A percentile compares a stretch with the other conserved stretches of the same genome.
Evolutionary conservation across 2,113 vertebrate species (phyloP).

Genomic region (Edolisoma coerulescens): DNA sequence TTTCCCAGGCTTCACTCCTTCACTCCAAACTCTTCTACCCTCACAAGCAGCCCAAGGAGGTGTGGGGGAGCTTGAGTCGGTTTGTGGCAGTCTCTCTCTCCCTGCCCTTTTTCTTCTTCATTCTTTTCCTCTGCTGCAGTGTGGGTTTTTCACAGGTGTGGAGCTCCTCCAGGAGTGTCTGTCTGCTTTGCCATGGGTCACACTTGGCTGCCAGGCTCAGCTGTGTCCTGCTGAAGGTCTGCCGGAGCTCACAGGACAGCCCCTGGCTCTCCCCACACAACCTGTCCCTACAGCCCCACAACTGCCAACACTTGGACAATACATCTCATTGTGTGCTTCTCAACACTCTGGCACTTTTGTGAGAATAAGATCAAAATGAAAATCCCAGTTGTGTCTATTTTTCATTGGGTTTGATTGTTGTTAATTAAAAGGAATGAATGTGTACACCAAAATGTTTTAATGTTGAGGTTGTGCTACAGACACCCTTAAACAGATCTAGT

Average conservation of each 20-base stretch:
- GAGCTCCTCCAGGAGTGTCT: neutral
- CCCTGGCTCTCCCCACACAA: neutral
- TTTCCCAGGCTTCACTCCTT: neutral
- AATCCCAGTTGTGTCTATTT: neutral
- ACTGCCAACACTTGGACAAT: neutral
- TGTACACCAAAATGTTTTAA: neutral
- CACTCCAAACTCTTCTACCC: neutral
- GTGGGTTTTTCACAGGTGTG: neutral
- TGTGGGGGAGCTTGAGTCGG: neutral
- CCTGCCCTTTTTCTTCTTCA: neutral
- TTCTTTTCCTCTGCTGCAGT: neutral
- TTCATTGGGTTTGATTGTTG: neutral
- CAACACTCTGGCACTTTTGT: neutral
- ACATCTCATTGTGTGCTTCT: neutral
- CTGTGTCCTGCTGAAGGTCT: neutral
- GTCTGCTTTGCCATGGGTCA: neutral
- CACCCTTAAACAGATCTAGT: neutral
- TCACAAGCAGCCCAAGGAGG: rapidly evolving
- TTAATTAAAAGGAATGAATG: neutral
- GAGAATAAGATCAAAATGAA: neutral
- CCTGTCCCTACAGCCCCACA: neutral
- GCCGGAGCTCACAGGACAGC: rapidly evolving
- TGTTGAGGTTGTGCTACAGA: neutral
- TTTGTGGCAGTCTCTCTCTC: neutral
- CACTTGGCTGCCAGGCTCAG: neutral